phyloP scores from a whole-genome alignment of 2,888 invertebrate genomes.

The Pollenia labialis region DNA sequence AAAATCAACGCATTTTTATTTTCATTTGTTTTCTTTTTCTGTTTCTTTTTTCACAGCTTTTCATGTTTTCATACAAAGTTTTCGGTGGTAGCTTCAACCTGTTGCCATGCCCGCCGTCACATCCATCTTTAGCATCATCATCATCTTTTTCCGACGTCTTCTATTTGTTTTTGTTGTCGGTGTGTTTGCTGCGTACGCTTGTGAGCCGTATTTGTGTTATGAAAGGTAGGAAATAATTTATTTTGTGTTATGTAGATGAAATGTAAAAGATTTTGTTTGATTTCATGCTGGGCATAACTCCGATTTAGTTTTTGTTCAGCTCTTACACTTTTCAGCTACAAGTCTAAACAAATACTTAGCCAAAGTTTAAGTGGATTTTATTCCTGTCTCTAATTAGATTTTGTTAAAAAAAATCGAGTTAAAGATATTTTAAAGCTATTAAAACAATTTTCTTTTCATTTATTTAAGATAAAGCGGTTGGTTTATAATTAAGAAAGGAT shows the following conservation, averaged over 20 bases:
- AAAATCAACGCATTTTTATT: slow-evolving; percentile 18
- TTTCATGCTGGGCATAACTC: slow-evolving; percentile 52
- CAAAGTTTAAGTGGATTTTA: neutral
- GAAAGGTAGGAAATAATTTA: slow-evolving; percentile 55
- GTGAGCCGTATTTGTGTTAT: slow-evolving; percentile 33
- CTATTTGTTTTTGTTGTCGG: neutral
- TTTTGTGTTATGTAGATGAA: slow-evolving; percentile 56
- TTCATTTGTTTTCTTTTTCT: neutral
- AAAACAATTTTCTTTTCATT: slow-evolving; percentile 16
- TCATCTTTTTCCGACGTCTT: slow-evolving; percentile 3
- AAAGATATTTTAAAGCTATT: neutral
- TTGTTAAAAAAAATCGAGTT: neutral
- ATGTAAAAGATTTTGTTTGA: slow-evolving; percentile 47
- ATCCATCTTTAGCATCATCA: slow-evolving; percentile 2
- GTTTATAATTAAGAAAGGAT: too few species aligned
- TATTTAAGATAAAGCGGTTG: neutral
- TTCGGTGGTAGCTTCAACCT: slow-evolving; percentile 43
- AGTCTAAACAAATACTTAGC: slow-evolving; percentile 20
- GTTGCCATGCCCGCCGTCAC: slow-evolving; percentile 19
- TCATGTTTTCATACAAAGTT: neutral
- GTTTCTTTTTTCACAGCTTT: neutral
- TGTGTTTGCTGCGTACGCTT: neutral
- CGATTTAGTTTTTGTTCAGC: neutral
- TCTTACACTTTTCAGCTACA: neutral
- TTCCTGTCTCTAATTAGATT: slow-evolving; percentile 34